Base-by-base conservation (phyloP, 2,888 invertebrate genomes). In the Odontomyia ornata region DNA sequence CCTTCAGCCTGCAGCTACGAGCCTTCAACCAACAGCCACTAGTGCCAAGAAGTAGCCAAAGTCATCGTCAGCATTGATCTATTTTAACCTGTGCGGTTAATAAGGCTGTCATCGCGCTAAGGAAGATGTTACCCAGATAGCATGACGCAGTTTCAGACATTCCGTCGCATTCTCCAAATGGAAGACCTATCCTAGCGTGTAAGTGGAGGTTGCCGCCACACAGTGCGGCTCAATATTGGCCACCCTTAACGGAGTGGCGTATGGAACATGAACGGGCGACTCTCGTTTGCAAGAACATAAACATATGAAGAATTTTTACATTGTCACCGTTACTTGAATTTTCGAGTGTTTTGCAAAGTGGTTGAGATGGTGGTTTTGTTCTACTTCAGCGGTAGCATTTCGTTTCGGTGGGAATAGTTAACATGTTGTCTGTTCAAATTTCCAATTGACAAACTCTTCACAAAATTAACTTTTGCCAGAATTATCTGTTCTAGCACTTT, bases 81-180 rank as follows among this genome's bases (percentile, higher is more conserved):
- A 78, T 69, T 71, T 76, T 78, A 75, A 78, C 76, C 78, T 72
- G 36, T 36, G 72, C 30, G 75, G 75, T 62, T 78, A 78, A 78
- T 72, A 72, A 65, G 65, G 72, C 72, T 78, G 78, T 78, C 36
- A 36, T 76, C 76, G 36, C 64, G 76, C 30, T 56, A 72, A 72
- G 36, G 56, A 72, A 72, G 56, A 72, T 52, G 72, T 72, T 52
- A 52, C 71, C 47, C n/a, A 27, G 36, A 36, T 46, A 72, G 23
- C 56, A 72, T 72, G 72, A 72, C 56, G 18, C 30, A 30, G 69
- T 69, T 46, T 67, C 46, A 67, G 67, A 67, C 67, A 52, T 52
- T 52, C 52, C 71, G 52, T 52, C 28, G 52, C 47, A 52, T 30
- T 1, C 56, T 36, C 36, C 36, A 36, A 36, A 36, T 36, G 30